Conservation (phyloP, 2,888 invertebrate species). For the Tryphoninae sp. region DNA sequence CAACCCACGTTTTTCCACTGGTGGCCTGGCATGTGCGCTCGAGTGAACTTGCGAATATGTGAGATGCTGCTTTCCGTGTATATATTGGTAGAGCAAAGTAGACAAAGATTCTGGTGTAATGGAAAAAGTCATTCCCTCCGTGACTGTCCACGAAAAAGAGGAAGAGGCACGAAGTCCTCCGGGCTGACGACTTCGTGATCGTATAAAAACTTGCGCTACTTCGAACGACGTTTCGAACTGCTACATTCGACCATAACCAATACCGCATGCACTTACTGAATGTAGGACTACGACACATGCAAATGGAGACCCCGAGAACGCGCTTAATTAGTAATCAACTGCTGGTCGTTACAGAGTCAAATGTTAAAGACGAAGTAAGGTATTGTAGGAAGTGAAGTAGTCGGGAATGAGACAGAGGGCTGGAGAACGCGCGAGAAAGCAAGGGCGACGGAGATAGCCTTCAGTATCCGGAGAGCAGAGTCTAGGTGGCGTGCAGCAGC, state of each 20-base stretch:
- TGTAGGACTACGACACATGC: background rate
- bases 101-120: conserved; percentile 18
- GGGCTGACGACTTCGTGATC: conserved; percentile 22
- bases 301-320: conserved; percentile 26
- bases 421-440: conserved; percentile 20
- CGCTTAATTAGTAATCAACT: conserved; percentile 59
- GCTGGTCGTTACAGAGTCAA: conserved; percentile 40
- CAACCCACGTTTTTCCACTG: conserved; percentile 22
- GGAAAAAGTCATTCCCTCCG: conserved; percentile 21
- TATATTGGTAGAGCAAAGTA: conserved; percentile 22
- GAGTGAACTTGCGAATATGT: conserved; percentile 12
- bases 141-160: background rate
- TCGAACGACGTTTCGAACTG: conserved; percentile 1
- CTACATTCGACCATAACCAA: conserved; percentile 30
- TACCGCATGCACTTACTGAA: conserved; percentile 2
- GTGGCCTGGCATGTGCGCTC: background rate
- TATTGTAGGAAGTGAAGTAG: conserved; percentile 30
- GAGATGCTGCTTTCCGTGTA: conserved; percentile 2
- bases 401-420: conserved; percentile 2
- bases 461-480: conserved; percentile 37
- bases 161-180: background rate
- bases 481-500: conserved; percentile 36
- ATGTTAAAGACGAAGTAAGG: conserved; percentile 40
- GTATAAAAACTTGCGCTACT: conserved; percentile 24
- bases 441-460: conserved; percentile 38